phyloP scores from a whole-genome alignment of 2,797 vertebrate species.

The Melanotaenia maccullochi region DNA sequence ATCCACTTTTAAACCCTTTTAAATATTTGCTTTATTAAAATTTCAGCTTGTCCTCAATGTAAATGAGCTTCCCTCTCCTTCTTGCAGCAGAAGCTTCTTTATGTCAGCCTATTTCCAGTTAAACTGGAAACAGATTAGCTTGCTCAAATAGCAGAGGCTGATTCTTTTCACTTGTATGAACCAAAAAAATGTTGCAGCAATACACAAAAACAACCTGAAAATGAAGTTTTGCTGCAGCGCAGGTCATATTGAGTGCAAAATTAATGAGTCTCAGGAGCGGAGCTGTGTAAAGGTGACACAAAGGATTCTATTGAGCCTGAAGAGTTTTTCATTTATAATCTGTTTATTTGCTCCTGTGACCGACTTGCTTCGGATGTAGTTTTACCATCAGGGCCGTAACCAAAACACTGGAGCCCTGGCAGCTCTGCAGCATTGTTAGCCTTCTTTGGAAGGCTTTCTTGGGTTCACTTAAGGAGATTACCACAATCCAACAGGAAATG shows the following conservation, averaged over 20 bases:
- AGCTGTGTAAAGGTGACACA: slow-evolving; percentile 18
- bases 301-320: not conserved
- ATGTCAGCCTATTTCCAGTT: not conserved
- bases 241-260: not conserved
- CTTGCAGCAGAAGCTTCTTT: not conserved
- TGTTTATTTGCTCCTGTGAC: slow-evolving; percentile 34
- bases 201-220: not conserved
- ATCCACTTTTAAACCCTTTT: not conserved
- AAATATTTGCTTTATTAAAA: not conserved
- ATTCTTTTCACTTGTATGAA: not conserved
- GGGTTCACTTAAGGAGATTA: slow-evolving; percentile 67
- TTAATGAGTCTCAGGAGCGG: not conserved
- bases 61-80: not conserved
- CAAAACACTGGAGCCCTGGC: slow-evolving; percentile 28
- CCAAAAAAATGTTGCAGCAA: not conserved
- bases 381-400: slow-evolving; percentile 15
- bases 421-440: slow-evolving; percentile 27
- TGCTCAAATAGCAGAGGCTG: not conserved
- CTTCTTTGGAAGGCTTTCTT: slow-evolving; percentile 49
- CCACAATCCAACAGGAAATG: slow-evolving; percentile 51
- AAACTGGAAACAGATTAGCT: not conserved
- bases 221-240: not conserved
- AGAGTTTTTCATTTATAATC: slow-evolving; percentile 23
- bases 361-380: slow-evolving; percentile 15
- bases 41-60: not conserved